Evolutionary conservation across 2,113 vertebrate species (phyloP).

Genomic region (Apistogramma diplotaenia): DNA sequence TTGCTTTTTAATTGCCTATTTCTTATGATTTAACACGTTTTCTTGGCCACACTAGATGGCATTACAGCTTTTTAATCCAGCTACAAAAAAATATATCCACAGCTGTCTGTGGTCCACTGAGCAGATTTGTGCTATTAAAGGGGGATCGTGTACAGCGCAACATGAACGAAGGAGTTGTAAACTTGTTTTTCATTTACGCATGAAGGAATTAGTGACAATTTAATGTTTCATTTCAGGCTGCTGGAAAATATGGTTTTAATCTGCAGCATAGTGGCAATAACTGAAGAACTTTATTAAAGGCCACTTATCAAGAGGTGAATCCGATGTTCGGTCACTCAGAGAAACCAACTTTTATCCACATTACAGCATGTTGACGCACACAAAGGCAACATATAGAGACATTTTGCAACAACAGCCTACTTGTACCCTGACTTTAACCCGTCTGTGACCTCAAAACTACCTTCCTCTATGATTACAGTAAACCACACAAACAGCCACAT

Average conservation of each 20-base stretch:
- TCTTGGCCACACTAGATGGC: not conserved
- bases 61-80: conserved; percentile 14
- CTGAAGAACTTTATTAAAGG: conserved; percentile 44
- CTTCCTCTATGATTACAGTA: not conserved
- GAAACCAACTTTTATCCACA: not conserved
- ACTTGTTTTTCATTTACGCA: conserved; percentile 35
- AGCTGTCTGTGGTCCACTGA: conserved; percentile 3
- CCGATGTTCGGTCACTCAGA: not conserved
- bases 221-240: conserved; percentile 7
- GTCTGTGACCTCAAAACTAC: not conserved
- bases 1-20: conserved; percentile 21
- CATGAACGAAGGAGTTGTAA: not conserved
- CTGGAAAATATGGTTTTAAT: conserved; percentile 39
- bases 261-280: conserved; percentile 25
- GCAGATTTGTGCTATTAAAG: conserved; percentile 21
- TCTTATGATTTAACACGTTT: not conserved
- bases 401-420: not conserved
- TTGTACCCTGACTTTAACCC: fast-evolving
- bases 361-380: not conserved
- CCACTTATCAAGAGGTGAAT: conserved; percentile 24
- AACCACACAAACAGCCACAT: not conserved
- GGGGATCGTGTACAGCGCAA: not conserved
- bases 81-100: conserved; percentile 10
- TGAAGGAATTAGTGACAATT: conserved; percentile 42
- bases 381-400: not conserved